These are phyloP conservation scores for Poeciliopsis presidionis DNA, from an alignment of 2,797 vertebrate genomes.

Conservation along the genomic window DNA sequence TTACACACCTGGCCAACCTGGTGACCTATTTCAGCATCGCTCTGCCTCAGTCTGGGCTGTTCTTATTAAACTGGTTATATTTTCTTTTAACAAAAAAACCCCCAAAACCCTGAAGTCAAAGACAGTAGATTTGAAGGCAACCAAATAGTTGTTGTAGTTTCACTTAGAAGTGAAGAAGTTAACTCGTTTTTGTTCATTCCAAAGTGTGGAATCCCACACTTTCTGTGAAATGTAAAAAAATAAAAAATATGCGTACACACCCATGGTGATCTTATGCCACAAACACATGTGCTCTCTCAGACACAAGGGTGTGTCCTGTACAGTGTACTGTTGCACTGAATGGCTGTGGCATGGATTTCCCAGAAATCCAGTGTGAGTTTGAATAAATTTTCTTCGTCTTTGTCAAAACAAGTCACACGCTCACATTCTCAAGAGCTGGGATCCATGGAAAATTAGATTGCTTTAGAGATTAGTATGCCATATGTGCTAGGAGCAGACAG, in stretches of 20 bases:
- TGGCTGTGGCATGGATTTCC: slow-evolving; percentile 43
- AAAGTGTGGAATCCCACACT: slow-evolving; percentile 20
- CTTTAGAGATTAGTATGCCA: slow-evolving; percentile 27
- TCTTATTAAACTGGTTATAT: slow-evolving; percentile 18
- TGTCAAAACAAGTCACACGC: slow-evolving; percentile 41
- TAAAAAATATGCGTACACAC: slow-evolving; percentile 47
- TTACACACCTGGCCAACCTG: slow-evolving; percentile 17
- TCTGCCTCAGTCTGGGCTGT: slow-evolving; percentile 25
- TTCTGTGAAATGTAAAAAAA: slow-evolving; percentile 39
- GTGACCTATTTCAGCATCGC: slow-evolving; percentile 50
- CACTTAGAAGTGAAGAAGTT: neutral
- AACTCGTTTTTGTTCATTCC: slow-evolving; percentile 11
- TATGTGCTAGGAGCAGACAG: slow-evolving; percentile 36
- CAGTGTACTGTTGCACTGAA: slow-evolving; percentile 48
- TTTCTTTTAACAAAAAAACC: neutral
- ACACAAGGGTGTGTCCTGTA: slow-evolving; percentile 67
- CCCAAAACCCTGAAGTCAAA: slow-evolving; percentile 7
- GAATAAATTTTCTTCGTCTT: slow-evolving; percentile 29
- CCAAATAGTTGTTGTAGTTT: slow-evolving; percentile 25
- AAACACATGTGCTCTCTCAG: slow-evolving; percentile 37
- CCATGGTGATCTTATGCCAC: slow-evolving; percentile 53
- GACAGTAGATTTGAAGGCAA: neutral
- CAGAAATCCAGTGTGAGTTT: slow-evolving; percentile 49
- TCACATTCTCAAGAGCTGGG: neutral
- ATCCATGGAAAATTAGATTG: slow-evolving; percentile 30